Conservation (phyloP, 2,113 vertebrate species). For the Tragelaphus buxtoni region DNA sequence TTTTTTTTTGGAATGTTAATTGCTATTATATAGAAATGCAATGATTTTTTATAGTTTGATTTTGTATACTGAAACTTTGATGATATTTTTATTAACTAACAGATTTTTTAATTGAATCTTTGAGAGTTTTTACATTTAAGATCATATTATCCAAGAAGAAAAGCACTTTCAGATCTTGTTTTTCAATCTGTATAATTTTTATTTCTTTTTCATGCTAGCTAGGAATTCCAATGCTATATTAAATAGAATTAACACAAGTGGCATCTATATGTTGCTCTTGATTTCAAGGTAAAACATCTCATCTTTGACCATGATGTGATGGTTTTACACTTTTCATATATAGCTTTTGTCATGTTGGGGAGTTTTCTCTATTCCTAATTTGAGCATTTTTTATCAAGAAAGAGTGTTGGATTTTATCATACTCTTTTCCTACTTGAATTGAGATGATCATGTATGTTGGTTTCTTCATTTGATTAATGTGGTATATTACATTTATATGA, state of each 20-base stretch:
- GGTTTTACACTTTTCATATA: neutral
- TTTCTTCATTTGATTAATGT: neutral
- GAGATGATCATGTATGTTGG: neutral
- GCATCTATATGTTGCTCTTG: neutral
- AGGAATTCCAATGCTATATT: neutral
- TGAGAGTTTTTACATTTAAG: neutral
- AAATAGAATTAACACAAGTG: neutral
- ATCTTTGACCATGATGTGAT: neutral
- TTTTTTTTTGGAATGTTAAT: too few species aligned
- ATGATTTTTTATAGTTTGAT: neutral
- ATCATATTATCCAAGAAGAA: neutral
- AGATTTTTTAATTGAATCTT: neutral
- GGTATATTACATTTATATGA: neutral
- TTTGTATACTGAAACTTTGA: neutral
- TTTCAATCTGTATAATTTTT: neutral
- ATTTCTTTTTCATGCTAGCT: neutral
- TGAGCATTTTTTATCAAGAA: neutral
- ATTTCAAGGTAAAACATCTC: neutral
- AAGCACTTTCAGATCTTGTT: neutral
- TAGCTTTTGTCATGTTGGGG: neutral
- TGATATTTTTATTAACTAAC: neutral
- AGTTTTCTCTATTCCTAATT: neutral
- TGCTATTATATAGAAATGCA: too few species aligned
- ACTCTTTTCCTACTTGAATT: neutral
- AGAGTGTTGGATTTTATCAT: neutral